Conservation (phyloP, 2,888 invertebrate genomes). For the Orchesellides sinensis region DNA sequence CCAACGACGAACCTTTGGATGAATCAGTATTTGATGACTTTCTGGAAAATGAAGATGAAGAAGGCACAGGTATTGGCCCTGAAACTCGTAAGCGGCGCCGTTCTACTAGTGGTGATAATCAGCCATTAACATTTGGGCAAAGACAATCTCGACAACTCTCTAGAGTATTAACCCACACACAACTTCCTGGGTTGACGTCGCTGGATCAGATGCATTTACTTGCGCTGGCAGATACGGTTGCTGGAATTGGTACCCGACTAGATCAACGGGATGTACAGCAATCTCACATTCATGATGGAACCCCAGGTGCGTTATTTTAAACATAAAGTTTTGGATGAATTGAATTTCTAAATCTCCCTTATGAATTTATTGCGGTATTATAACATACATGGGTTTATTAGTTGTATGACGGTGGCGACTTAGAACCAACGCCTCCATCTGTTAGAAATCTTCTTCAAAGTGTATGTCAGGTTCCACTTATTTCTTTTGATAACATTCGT, state of each 20-base stretch:
- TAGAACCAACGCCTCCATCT: slow-evolving; percentile 83
- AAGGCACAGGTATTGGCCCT: slow-evolving; percentile 76
- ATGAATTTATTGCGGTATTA: too few species aligned
- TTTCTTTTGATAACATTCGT: background rate
- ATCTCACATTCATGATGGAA: slow-evolving; percentile 73
- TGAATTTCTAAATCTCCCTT: too few species aligned
- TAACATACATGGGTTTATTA: slow-evolving; percentile 98
- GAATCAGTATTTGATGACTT: slow-evolving; percentile 81
- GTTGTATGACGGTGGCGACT: slow-evolving; percentile 90
- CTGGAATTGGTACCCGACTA: slow-evolving; percentile 79
- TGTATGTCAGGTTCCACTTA: slow-evolving; percentile 78
- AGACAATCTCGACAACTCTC: slow-evolving; percentile 86
- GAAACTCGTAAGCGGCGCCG: slow-evolving; percentile 80
- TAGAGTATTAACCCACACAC: slow-evolving; percentile 94
- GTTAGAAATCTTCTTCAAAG: slow-evolving; percentile 87
- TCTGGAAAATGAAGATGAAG: slow-evolving; percentile 84
- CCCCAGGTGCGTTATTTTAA: slow-evolving; percentile 68
- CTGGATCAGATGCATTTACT: slow-evolving; percentile 99
- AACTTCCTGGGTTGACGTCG: slow-evolving; percentile 95
- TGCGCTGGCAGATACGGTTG: slow-evolving; percentile 98
- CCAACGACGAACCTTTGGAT: slow-evolving; percentile 86
- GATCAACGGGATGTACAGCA: slow-evolving; percentile 72
- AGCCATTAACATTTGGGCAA: slow-evolving; percentile 72
- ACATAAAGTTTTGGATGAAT: too few species aligned
- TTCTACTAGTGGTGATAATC: slow-evolving; percentile 78